Evolutionary conservation across 1,140 invertebrate species (phyloP).

Genomic region (Nymphalis io): DNA sequence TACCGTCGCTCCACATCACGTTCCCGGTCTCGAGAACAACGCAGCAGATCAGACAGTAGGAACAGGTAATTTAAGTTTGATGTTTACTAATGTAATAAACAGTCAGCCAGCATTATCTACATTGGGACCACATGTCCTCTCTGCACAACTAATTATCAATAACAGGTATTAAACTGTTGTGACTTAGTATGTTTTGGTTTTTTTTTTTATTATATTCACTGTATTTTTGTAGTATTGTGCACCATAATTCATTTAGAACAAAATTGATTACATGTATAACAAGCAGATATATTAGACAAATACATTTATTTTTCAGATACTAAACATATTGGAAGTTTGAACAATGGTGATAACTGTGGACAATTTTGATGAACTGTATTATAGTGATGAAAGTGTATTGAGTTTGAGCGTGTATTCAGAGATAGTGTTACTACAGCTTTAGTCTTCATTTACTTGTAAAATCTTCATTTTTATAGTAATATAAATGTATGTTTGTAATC

Average conservation of each 20-base stretch:
- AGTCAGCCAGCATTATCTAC: conserved; percentile 3
- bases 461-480: background rate
- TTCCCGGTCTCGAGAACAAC: conserved; percentile 60
- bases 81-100: background rate
- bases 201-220: too few species aligned
- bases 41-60: conserved; percentile 69
- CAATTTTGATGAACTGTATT: conserved; percentile 15
- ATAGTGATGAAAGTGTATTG: conserved; percentile 29
- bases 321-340: conserved; percentile 8
- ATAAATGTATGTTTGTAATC: background rate
- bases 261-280: background rate
- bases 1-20: conserved; percentile 62
- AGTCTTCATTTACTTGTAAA: background rate
- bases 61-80: conserved; percentile 55
- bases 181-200: background rate
- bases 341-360: conserved; percentile 11
- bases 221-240: too few species aligned
- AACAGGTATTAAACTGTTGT: conserved; percentile 14
- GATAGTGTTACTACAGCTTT: conserved; percentile 7
- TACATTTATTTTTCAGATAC: conserved; percentile 30
- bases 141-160: background rate
- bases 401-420: conserved; percentile 23
- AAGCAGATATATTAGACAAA: background rate
- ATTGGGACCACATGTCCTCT: conserved; percentile 7
- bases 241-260: background rate